Base-by-base conservation (phyloP, 2,888 invertebrate species). In the Lacanobia oleracea region DNA sequence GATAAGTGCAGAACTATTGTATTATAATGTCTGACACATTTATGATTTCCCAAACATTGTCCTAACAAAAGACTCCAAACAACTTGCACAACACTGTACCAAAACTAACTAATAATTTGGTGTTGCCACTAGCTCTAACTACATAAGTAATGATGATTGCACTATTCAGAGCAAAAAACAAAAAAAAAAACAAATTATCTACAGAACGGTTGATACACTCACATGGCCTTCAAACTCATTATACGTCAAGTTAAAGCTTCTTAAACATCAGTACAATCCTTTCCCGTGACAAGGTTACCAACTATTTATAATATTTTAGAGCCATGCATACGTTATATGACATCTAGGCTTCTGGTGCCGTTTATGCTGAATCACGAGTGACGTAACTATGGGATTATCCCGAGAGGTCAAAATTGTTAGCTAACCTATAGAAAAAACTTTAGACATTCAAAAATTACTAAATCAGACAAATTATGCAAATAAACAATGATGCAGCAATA, bases 161-260 rank as follows among this genome's bases (percentile, higher is more conserved):
- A n/a, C 14, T 59, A 51, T 56, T 60, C 18, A 1, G 12, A 67
- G 27, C 60, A 54, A 48, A 76, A 65, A 79, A 63, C 37, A 23
- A 62, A 79, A 63, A 43, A 23, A 62, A 67, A 61, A 37, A 33
- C 10, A 50, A 54, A 51, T 51, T 45, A 45, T 1, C 12, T n/a
- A 18, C 21, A 18, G 37, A 57, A 27, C 27, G 23, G 27, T 63
- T 37, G 56, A 48, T 67, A 71, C 60, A 64, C 66, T 62, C 61
- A 54, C 14, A 50, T 51, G 85, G 69, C 85, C 82, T 82, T 82
- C 72, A 21, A 18, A 75, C 66, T 72, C 79, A 85, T 82, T 77
- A 48, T 18, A 61, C 50, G 54, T 69, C 50, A 73, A 70, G 50
- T 67, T 60, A 60, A n/a, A 59, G 53, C 68, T 68, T 75, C 12